A percentile compares a stretch with the other conserved stretches of the same genome.
These are phyloP conservation scores for Venustoraphidia nigricollis DNA, from an alignment of 2,888 invertebrate genomes.

Conservation along the genomic window DNA sequence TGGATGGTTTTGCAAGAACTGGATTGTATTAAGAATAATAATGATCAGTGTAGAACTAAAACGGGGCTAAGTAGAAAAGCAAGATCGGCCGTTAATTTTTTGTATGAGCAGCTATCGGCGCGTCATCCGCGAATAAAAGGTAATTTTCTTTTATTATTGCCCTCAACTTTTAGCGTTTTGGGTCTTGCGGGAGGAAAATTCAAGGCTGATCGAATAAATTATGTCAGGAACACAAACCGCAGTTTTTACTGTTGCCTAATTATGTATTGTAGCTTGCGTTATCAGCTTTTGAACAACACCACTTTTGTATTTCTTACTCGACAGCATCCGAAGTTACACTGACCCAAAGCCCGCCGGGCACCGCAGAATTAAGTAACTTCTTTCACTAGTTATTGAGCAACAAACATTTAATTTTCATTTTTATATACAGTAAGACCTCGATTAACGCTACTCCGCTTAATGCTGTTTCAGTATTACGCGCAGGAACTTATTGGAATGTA, in stretches of 20 bases:
- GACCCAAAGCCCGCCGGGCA: too few species aligned
- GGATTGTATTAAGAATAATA: conserved; percentile 34
- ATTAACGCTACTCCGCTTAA: too few species aligned
- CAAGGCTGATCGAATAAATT: conserved; percentile 2
- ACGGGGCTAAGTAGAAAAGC: conserved; percentile 16
- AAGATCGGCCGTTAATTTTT: conserved; percentile 32
- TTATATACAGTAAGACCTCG: too few species aligned
- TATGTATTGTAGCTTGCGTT: too few species aligned
- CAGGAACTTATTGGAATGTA: too few species aligned
- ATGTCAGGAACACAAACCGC: background rate
- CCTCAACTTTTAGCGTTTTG: background rate
- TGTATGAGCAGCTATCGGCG: conserved; percentile 33
- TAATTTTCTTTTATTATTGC: conserved; percentile 12
- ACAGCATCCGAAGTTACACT: too few species aligned
- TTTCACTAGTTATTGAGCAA: too few species aligned
- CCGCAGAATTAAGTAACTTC: too few species aligned
- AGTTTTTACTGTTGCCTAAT: background rate
- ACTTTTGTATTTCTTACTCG: too few species aligned
- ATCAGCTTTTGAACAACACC: too few species aligned
- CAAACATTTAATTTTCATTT: too few species aligned
- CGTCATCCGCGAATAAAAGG: conserved; percentile 32
- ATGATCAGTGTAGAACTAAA: conserved; percentile 18
- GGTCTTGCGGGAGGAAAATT: background rate
- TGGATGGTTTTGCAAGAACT: conserved; percentile 45
- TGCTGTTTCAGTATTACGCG: too few species aligned